A percentile compares a stretch with the other conserved stretches of the same genome.
Conservation (phyloP, 2,113 vertebrate species). For the Dipodomys spectabilis region DNA sequence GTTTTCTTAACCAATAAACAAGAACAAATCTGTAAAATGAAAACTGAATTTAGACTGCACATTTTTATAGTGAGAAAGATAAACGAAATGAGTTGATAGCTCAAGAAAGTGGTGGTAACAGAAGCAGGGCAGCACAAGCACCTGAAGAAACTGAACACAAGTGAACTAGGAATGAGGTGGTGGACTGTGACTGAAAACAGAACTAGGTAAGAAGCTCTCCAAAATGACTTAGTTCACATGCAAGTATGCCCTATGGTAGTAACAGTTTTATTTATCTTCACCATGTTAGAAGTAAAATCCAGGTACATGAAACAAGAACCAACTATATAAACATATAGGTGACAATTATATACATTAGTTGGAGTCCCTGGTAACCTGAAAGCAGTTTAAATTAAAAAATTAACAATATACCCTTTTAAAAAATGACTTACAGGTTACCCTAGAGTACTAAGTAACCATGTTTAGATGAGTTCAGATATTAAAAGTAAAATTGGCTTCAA, state of each 20-base stretch:
- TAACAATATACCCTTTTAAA: no score
- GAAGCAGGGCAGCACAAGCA: constrained; percentile 21
- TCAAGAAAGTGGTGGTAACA: not conserved
- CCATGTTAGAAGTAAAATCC: not conserved
- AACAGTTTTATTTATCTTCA: not conserved
- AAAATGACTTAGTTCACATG: not conserved
- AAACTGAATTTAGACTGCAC: not conserved
- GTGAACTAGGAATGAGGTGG: not conserved
- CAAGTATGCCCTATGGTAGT: not conserved
- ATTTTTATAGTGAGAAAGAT: constrained; percentile 39
- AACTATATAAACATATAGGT: not conserved
- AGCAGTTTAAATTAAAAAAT: no score
- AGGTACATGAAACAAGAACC: constrained; percentile 14
- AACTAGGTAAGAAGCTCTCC: not conserved
- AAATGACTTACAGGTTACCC: constrained; percentile 14
- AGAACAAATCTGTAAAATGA: not conserved
- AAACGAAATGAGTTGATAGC: not conserved
- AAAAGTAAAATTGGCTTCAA: not conserved
- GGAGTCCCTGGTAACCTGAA: no score
- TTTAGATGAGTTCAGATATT: constrained; percentile 63
- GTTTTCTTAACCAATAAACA: constrained; percentile 47
- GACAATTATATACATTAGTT: no score
- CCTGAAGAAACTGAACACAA: not conserved
- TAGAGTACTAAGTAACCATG: constrained; percentile 36
- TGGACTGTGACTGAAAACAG: not conserved